Base-by-base conservation (phyloP, 2,113 vertebrate genomes). In the Glareola pratincola region DNA sequence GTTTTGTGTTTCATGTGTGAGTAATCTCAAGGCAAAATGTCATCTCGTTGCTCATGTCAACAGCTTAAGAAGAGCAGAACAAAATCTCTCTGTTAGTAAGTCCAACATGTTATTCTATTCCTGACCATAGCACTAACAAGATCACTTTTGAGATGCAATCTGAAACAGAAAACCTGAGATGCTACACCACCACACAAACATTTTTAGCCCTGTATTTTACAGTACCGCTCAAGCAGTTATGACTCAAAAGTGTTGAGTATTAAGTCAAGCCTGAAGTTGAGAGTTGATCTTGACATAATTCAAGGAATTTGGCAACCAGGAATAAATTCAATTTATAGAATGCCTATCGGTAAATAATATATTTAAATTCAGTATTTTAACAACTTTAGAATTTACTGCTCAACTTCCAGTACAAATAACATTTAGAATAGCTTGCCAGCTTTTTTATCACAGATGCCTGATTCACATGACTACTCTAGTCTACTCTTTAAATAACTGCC, bases 201-300 rank as follows among this genome's bases (percentile, higher is more conserved):
- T 90, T 94, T 94, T 96, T 94, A 96, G 80, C 39, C 17, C 8
- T 82, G 32, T 59, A 36, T 88, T 93, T 94, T 92, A 53, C n/a
- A 78, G 54, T 69, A 80, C 22, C 62, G 32, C 56, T 88, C 24
- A 87, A 93, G 64, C 34, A 87, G 73, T 76, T 87, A 92, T 0
- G 2, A 85, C 67, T 66, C 2, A 1, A 84, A 96, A 89, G 81
- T 90, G 68, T 87, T 64, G 81, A 91, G 76, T 93, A 93, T 92
- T 79, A 88, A 96, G 85, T 95, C 75, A 96, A 95, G 27, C 37
- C 85, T 76, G 87, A 93, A 93, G 41, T 0, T 84, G 36, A 92
- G 37, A 81, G 36, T 45, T 92, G 43, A 12, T 83, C 53, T 92
- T 85, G 57, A 86, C 57, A 57, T 85, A 94, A 81, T n/a, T 94